A percentile compares a stretch with the other conserved stretches of the same genome.
Evolutionary conservation across 2,113 vertebrate genomes (phyloP).

Genomic region (human): GRCh38 chr3:160386501-160387000

Average conservation of each 20-base stretch:
- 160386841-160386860: not conserved
- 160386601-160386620: conserved; percentile 8
- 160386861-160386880: not conserved
- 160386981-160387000: not conserved
- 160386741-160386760: not conserved
- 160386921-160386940: not conserved
- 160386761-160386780: not conserved
- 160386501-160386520: not conserved
- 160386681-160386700: not conserved
- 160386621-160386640: not conserved
- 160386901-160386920: conserved; percentile 18
- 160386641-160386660: not conserved
- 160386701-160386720: not conserved
- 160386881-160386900: not conserved
- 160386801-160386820: not conserved
- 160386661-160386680: not conserved
- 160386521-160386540: conserved; percentile 40
- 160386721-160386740: not conserved
- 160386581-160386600: not conserved
- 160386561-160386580: not conserved
- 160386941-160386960: not conserved
- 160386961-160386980: not conserved
- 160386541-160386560: not conserved
- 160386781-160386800: not conserved
- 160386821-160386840: not conserved